Evolutionary conservation across 2,113 vertebrate species (phyloP), one percentile per base, ranked within the genome.

Genomic region (Craseonycteris thonglongyai): DNA sequence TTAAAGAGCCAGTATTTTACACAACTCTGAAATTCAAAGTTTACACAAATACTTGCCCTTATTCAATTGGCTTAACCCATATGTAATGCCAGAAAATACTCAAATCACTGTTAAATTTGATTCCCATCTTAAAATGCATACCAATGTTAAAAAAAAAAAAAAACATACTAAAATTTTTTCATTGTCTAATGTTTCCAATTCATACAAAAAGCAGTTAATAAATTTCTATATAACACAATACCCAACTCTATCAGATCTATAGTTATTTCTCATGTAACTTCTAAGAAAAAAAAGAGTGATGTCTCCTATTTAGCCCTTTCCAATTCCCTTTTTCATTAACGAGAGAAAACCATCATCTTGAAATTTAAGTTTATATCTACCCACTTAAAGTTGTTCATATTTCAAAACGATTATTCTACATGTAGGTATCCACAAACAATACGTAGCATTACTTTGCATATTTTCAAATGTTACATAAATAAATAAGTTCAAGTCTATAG

Each of bases 381-480:
- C 30, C 13, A 83, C 24, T 69, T 79, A 82, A 93, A 79, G 40
- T 7, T 12, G 14, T 91, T 1, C 28, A 59, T 69, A 65, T 82
- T 82, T 85, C 47, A n/a, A 83, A 66, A 88, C 7, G 59, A 22
- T n/a, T 74, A 58, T 68, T 82, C 76, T 28, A n/a, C 18, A 65
- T 18, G 6, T 24, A 83, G 45, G 28, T 61, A 93, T 65, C 58
- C 63, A 90, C 47, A 80, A 93, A 76, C 2, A 90, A 85, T 11
- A 71, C 22, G 49, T 0, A 40, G 21, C 45, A 94, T 26, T 68
- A 86, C 16, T 86, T 72, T 28, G 35, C 5, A 42, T 63, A 42
- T 85, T 93, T 93, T 89, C 49, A 86, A 74, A 85, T 93, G 28
- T 47, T 88, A 88, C 14, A 61, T 42, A 78, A 76, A 76, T 88